Conservation (phyloP, 2,888 invertebrate genomes). For the Piscicola geometra region DNA sequence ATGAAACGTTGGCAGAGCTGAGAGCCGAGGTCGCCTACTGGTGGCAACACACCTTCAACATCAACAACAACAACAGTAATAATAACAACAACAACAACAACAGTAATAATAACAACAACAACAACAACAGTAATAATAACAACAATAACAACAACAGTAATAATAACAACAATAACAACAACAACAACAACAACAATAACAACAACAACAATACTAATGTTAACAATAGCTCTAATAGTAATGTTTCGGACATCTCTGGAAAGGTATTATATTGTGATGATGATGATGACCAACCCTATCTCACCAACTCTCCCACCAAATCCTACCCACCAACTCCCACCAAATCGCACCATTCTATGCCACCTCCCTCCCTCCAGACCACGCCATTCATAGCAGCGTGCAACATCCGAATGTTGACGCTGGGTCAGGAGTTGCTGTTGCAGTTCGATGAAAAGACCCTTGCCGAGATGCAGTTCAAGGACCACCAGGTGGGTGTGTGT, state of each 20-base stretch:
- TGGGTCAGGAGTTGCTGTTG: conserved; percentile 81
- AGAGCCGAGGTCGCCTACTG: conserved; percentile 90
- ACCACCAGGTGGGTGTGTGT: conserved; percentile 67
- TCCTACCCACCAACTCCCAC: conserved; percentile 1
- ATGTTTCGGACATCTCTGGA: neutral
- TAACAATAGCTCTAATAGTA: neutral
- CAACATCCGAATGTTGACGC: conserved; percentile 81
- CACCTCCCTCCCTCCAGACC: neutral
- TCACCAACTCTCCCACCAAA: no score
- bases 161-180: conserved; percentile 37
- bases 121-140: conserved; percentile 47
- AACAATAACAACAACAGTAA: conserved; percentile 48
- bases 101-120: no score
- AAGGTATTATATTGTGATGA: conserved; percentile 32
- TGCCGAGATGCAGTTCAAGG: conserved; percentile 86
- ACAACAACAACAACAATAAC: neutral
- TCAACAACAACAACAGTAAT: conserved; percentile 44
- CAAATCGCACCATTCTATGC: neutral
- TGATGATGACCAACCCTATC: neutral
- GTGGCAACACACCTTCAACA: conserved; percentile 67
- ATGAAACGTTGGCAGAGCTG: conserved; percentile 84
- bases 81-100: conserved; percentile 43
- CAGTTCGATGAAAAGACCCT: conserved; percentile 87
- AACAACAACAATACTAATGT: no score
- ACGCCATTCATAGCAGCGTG: conserved; percentile 59